A percentile compares a stretch with the other conserved stretches of the same genome.
phyloP scores from a whole-genome alignment of 2,797 vertebrate species.

The Molothrus ater region DNA sequence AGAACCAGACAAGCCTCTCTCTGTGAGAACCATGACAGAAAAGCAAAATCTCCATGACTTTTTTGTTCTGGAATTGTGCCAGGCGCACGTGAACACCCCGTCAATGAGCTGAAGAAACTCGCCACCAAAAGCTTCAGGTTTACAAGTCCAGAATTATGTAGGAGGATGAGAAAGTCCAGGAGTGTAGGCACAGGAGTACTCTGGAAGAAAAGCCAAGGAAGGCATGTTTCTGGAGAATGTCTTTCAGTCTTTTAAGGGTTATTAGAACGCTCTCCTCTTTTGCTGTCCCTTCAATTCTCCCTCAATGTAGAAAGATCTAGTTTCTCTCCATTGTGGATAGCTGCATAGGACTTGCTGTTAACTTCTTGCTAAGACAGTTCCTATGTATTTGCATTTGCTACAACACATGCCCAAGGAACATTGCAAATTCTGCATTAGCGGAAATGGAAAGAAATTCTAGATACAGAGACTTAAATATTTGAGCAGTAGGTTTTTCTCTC shows the following conservation, averaged over 20 bases:
- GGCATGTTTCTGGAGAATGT: neutral
- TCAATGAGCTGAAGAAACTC: neutral
- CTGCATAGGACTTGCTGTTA: neutral
- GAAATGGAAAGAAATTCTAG: neutral
- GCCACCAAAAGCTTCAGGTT: neutral
- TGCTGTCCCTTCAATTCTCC: neutral
- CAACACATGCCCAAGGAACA: neutral
- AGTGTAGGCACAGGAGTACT: neutral
- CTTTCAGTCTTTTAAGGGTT: neutral
- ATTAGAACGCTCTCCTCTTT: neutral
- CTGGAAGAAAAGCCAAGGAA: neutral
- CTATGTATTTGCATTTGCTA: neutral
- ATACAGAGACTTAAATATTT: neutral
- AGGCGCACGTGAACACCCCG: neutral
- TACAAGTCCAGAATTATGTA: neutral
- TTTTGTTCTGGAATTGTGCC: neutral
- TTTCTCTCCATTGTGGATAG: neutral
- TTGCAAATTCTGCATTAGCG: neutral
- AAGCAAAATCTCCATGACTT: neutral
- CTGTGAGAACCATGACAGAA: neutral
- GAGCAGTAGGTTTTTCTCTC: neutral
- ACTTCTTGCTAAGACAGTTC: neutral
- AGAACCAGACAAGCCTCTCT: neutral
- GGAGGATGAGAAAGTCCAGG: neutral
- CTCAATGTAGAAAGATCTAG: neutral